phyloP scores from a whole-genome alignment of 1,140 invertebrate genomes.

The Phenacoccus solenopsis region DNA sequence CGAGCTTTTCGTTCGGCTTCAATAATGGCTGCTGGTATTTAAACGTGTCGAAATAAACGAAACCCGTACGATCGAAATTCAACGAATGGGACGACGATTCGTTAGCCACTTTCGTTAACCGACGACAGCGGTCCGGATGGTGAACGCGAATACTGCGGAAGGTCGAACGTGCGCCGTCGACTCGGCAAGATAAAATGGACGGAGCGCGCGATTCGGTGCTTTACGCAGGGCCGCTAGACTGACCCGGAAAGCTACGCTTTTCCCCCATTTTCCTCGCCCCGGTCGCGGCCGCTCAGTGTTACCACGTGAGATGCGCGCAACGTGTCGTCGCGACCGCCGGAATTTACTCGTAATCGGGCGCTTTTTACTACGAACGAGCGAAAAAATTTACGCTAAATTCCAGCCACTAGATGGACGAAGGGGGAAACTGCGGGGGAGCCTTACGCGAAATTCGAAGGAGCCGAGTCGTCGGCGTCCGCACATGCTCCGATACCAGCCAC shows the following conservation, averaged over 20 bases:
- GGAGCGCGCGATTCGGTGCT: neutral
- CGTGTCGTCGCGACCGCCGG: neutral
- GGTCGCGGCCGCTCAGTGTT: neutral
- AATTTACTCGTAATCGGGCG: neutral
- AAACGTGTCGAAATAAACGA: neutral
- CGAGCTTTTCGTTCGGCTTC: constrained; percentile 15
- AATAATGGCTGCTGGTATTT: constrained; percentile 10
- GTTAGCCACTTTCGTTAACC: no score
- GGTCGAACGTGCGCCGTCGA: neutral
- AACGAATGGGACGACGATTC: no score
- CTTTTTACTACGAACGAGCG: neutral
- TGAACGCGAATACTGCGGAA: no score
- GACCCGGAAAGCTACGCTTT: no score
- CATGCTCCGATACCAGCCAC: no score
- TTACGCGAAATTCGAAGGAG: no score
- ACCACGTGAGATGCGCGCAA: neutral
- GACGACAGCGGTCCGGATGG: no score
- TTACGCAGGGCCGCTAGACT: neutral
- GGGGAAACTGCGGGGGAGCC: no score
- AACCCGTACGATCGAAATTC: no score
- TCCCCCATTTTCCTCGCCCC: no score
- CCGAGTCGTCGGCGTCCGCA: no score
- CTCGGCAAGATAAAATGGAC: neutral
- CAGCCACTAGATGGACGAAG: no score
- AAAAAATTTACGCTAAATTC: neutral